phyloP scores from a whole-genome alignment of 2,113 vertebrate genomes.

The Albula glossodonta region DNA sequence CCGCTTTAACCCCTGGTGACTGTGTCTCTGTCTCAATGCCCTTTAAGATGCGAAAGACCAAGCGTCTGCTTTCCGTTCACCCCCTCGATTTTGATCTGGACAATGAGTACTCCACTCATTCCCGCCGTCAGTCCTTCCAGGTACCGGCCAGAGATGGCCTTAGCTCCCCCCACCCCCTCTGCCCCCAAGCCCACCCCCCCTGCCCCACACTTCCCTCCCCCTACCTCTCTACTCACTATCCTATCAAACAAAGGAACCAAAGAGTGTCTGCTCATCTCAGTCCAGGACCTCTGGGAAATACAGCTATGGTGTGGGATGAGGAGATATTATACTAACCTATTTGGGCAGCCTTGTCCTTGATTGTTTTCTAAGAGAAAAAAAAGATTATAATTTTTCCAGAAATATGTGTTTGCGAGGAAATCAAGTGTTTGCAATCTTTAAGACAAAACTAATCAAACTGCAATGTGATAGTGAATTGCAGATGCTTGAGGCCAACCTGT shows the following conservation, averaged over 20 bases:
- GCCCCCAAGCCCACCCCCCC: neutral
- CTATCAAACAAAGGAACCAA: neutral
- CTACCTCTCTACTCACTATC: neutral
- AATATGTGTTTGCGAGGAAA: neutral
- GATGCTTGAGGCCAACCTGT: neutral
- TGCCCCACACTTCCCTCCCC: too few relatives aligned
- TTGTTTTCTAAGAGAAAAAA: neutral
- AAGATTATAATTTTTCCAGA: neutral
- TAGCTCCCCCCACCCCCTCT: conserved; percentile 7
- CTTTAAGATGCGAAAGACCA: conserved; percentile 75
- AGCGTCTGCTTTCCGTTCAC: conserved; percentile 81
- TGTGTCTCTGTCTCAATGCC: conserved; percentile 37
- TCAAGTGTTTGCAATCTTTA: neutral
- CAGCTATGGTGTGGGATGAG: neutral
- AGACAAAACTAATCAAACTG: neutral
- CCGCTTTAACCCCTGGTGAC: conserved; percentile 19
- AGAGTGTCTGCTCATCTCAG: neutral
- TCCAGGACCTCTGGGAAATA: neutral
- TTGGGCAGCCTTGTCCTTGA: neutral
- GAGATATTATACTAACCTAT: neutral
- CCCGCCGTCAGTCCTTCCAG: conserved; percentile 59
- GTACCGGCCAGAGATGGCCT: conserved; percentile 43
- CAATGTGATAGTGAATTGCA: neutral
- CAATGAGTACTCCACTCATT: conserved; percentile 63
- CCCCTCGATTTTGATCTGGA: conserved; percentile 80